Base-by-base conservation (phyloP, 2,113 vertebrate genomes). In the Sula dactylatra region DNA sequence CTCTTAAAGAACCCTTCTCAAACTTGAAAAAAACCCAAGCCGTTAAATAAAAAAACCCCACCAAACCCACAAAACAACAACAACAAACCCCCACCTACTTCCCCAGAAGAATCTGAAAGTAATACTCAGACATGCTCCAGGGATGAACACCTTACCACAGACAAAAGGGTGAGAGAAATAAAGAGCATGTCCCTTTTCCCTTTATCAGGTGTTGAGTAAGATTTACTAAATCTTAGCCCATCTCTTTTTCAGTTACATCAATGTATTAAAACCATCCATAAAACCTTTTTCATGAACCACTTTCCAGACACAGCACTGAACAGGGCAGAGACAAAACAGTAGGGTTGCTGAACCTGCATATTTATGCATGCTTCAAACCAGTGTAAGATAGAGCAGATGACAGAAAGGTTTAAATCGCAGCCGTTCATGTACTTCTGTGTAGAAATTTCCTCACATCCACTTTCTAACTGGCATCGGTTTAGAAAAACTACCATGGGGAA, bases 151-250 rank as follows among this genome's bases (percentile, higher is more conserved):
- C 7, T 70, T 34, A 80, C 6, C 64, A 59, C 19, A 62, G 34
- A 67, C 13, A 80, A 88, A 31, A 16, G 13, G 4, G 13, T 16
- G 6, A 86, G 7, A 65, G 47, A 86, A 82, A 17, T 10, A 58
- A 62, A 5, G 17, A 82, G 7, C 40, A n/a, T 0, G 0, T 18
- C 0, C 4, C 29, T 76, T 54, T 65, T 72, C 49, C 5, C 2
- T 38, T 78, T 88, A 55, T 40, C 26, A 85, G 14, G 9, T 29
- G 7, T 38, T 72, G 9, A 73, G 0, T 45, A 58, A 54, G 31
- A 69, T 45, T 49, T 45, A 50, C 4, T 45, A 61, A 54, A 59
- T 55, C 31, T 50, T 61, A 82, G 29, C 7, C 18, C 20, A 61
- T 7, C 4, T 18, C 40, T 50, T 66, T 70, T 70, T 25, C 34